Percentiles rank a stretch among this genome's conserved stretches.
phyloP scores from a whole-genome alignment of 2,797 vertebrate genomes.

The Gallirallus australis region DNA sequence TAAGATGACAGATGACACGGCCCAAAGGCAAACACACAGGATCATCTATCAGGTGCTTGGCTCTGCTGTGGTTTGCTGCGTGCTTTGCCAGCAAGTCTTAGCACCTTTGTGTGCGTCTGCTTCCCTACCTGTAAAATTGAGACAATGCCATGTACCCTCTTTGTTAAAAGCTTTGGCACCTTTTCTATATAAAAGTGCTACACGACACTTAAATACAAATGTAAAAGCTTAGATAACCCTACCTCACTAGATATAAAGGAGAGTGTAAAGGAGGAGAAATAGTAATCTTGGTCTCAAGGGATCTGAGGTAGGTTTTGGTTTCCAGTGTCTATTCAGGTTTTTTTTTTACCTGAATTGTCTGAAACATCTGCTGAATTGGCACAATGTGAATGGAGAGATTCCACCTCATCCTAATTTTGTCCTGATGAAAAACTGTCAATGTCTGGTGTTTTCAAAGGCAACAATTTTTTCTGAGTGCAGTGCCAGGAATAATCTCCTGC shows the following conservation, averaged over 20 bases:
- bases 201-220: neutral
- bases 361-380: slow-evolving; percentile 21
- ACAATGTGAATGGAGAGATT: slow-evolving; percentile 21
- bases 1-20: slow-evolving; percentile 47
- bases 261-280: neutral
- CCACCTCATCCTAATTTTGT: slow-evolving; percentile 36
- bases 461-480: slow-evolving; percentile 28
- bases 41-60: slow-evolving; percentile 51
- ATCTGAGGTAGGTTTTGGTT: neutral
- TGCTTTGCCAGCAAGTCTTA: slow-evolving; percentile 50
- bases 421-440: slow-evolving; percentile 50
- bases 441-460: slow-evolving; percentile 65
- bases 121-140: slow-evolving; percentile 53
- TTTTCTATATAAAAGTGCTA: neutral
- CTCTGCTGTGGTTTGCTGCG: slow-evolving; percentile 30
- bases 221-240: neutral
- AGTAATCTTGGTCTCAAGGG: neutral
- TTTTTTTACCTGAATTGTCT: slow-evolving; percentile 24
- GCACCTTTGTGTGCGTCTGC: slow-evolving; percentile 3
- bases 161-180: neutral
- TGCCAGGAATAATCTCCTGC: slow-evolving; percentile 61
- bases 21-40: slow-evolving; percentile 50
- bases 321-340: neutral
- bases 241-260: neutral
- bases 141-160: neutral